These are phyloP conservation scores for Decapterus maruadsi DNA, from an alignment of 2,797 vertebrate species.

Conservation along the genomic window DNA sequence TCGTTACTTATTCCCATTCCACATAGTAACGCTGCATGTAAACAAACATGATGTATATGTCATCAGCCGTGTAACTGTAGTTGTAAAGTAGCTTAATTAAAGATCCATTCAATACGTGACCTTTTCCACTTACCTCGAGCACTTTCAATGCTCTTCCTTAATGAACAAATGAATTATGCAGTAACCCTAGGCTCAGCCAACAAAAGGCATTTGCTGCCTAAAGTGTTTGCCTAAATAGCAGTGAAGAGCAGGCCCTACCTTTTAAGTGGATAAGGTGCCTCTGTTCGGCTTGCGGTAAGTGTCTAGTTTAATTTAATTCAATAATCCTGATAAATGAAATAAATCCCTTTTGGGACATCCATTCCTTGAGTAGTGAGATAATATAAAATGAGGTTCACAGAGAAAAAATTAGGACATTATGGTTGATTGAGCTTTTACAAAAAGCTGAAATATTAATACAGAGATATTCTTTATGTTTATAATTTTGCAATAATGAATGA, in stretches of 20 bases:
- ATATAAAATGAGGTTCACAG: constrained; percentile 91
- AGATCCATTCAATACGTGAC: constrained; percentile 82
- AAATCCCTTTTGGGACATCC: constrained; percentile 91
- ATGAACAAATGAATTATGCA: constrained; percentile 85
- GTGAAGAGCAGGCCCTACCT: constrained; percentile 83
- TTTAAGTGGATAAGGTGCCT: constrained; percentile 86
- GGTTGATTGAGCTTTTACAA: constrained; percentile 92
- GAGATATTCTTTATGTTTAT: constrained; percentile 92
- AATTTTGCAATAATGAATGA: constrained; percentile 91
- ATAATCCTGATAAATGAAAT: constrained; percentile 92
- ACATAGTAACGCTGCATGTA: constrained; percentile 55
- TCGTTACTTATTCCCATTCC: constrained; percentile 35
- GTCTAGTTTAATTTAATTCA: constrained; percentile 93
- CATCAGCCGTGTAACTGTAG: constrained; percentile 73
- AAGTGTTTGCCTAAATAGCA: constrained; percentile 86
- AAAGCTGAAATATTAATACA: constrained; percentile 91
- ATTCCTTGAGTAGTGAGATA: constrained; percentile 89
- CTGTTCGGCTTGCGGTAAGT: constrained; percentile 85
- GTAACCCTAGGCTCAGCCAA: constrained; percentile 76
- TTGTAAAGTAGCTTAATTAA: constrained; percentile 83
- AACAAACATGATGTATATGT: constrained; percentile 73
- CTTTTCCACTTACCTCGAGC: constrained; percentile 81
- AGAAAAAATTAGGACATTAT: constrained; percentile 92
- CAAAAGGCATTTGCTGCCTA: constrained; percentile 83
- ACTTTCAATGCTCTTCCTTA: constrained; percentile 79